Evolutionary conservation across 2,113 vertebrate species (phyloP).

Genomic region (Lepus timidus): DNA sequence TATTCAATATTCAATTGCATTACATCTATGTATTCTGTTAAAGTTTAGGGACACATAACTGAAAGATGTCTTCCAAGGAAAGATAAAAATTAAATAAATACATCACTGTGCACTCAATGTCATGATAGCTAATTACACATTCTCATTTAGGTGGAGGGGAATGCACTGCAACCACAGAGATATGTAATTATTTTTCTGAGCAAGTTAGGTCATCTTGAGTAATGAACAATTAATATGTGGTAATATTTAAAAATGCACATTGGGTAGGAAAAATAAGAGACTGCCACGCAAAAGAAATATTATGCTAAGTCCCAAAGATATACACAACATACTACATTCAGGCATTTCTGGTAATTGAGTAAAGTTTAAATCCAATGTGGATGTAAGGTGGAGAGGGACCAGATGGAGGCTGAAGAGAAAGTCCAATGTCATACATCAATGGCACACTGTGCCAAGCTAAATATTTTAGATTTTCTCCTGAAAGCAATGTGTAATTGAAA

Average conservation of each 20-base stretch:
- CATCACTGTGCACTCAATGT: not conserved
- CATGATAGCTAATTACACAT: not conserved
- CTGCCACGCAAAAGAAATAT: not conserved
- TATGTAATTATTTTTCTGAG: not conserved
- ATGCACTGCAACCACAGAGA: not conserved
- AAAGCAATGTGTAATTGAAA: not conserved
- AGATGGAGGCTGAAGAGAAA: not conserved
- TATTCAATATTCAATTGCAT: not conserved
- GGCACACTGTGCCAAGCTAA: not conserved
- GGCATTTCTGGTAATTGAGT: slow-evolving; percentile 3
- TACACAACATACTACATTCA: not conserved
- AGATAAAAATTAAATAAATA: not conserved
- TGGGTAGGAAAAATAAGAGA: not conserved
- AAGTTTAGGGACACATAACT: not conserved
- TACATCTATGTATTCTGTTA: not conserved
- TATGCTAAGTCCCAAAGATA: not conserved
- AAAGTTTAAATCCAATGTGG: not conserved
- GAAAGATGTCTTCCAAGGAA: not conserved
- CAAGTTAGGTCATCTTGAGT: not conserved
- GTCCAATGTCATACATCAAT: not conserved
- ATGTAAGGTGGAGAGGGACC: not conserved
- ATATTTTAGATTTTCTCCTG: not conserved
- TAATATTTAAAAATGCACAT: not conserved
- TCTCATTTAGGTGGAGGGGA: not conserved
- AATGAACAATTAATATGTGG: not conserved